A percentile compares a stretch with the other conserved stretches of the same genome.
Conservation (phyloP, 1,140 invertebrate species). For the Halyomorpha halys region DNA sequence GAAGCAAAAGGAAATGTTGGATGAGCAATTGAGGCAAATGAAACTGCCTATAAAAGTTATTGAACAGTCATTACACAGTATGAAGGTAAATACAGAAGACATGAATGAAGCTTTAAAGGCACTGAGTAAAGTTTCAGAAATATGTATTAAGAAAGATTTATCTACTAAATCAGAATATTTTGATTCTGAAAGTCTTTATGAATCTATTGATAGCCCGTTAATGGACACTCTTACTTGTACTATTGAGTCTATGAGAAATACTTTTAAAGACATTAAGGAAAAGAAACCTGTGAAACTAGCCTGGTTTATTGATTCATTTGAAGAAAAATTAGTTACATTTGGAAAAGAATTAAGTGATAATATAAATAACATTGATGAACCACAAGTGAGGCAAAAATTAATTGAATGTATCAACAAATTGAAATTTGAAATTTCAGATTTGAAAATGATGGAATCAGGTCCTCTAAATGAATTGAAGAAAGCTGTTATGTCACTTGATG, state of each 20-base stretch:
- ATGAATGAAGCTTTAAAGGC: constrained; percentile 11
- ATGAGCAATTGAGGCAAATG: constrained; percentile 10
- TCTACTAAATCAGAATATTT: constrained; percentile 16
- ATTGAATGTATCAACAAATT: background rate
- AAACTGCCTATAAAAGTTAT: constrained; percentile 14
- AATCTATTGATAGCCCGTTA: constrained; percentile 17
- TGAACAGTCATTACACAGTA: constrained; percentile 14
- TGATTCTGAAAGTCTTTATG: constrained; percentile 13
- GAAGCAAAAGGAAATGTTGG: background rate
- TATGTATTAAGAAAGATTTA: background rate
- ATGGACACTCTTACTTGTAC: constrained; percentile 12
- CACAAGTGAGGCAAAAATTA: background rate
- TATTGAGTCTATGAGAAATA: constrained; percentile 9
- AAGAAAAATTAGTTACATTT: constrained; percentile 12
- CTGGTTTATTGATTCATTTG: constrained; percentile 8
- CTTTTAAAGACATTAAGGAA: background rate
- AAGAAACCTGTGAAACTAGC: background rate
- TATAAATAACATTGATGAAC: constrained; percentile 10
- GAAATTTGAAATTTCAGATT: background rate
- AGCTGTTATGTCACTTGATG: background rate
- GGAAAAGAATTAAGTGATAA: background rate
- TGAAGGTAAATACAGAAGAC: background rate
- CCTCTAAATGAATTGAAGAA: background rate
- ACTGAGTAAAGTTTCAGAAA: background rate
- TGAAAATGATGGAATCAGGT: background rate